phyloP scores from a whole-genome alignment of 2,113 vertebrate genomes.

The Paratilapia polleni region DNA sequence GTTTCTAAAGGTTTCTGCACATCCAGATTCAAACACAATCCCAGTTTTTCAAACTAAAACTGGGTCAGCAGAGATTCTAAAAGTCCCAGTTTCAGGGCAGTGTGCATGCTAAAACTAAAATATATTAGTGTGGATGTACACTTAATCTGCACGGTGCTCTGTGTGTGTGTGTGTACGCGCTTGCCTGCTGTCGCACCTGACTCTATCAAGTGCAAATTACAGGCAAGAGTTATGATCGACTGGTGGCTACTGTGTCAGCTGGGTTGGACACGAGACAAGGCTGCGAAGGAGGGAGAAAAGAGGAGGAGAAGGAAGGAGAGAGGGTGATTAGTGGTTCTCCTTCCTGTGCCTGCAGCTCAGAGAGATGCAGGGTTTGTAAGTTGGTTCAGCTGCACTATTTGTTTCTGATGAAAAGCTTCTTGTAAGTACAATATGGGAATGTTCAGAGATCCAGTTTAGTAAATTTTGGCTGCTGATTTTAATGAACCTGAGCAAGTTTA shows the following conservation, averaged over 20 bases:
- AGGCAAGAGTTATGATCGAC: conserved; percentile 47
- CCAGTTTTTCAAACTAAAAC: neutral
- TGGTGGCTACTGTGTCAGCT: conserved; percentile 45
- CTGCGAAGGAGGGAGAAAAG: neutral
- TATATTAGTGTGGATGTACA: neutral
- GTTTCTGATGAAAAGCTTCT: conserved; percentile 34
- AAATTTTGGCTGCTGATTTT: neutral
- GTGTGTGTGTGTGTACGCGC: neutral
- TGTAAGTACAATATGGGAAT: neutral
- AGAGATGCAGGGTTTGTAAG: conserved; percentile 25
- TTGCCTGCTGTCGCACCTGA: conserved; percentile 1
- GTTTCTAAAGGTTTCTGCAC: neutral
- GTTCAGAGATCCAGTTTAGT: neutral
- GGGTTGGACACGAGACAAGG: conserved; percentile 48
- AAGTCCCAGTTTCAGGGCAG: neutral
- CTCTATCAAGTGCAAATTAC: conserved; percentile 48
- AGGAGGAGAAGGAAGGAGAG: conserved; percentile 28
- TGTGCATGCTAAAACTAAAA: neutral
- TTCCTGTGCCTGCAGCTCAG: conserved; percentile 42
- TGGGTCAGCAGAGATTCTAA: neutral
- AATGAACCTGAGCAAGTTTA: conserved; percentile 3
- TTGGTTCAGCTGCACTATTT: conserved; percentile 34
- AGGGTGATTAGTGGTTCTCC: conserved; percentile 49
- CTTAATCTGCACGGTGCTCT: neutral
- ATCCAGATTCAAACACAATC: neutral